Evolutionary conservation across 2,888 invertebrate species (phyloP), one percentile per base, ranked within the genome.

Genomic region (Melolontha melolontha): DNA sequence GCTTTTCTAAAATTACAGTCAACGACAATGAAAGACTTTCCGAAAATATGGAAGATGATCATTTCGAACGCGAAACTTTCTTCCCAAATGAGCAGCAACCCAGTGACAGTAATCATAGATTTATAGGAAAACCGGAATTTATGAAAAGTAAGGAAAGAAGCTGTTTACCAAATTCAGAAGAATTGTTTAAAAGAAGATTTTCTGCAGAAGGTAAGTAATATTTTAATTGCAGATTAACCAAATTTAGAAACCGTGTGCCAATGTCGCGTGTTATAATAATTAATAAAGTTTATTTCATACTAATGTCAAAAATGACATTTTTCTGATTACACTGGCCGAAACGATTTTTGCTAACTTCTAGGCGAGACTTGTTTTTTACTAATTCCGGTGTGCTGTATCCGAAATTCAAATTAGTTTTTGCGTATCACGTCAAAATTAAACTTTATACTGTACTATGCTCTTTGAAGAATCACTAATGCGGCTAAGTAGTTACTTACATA

Each of bases 131-230:
- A 47, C 34, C 29, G 29, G 52, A 49, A 39, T 64, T 47, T 39
- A 44, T 29, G 5, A 59, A 62, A 34, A 42, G 49, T 22, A 29
- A 68, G 52, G 42, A 57, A 51, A 27, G 70, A 64, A 50, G 74
- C 72, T 44, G 70, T 71, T 69, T 67, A 12, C 72, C 73, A 2
- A 73, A 66, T 27, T 69, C 73, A 11, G 75, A 74, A 12, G 75
- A 72, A 52, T 72, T 71, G 59, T 73, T 63, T 63, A 71, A 73
- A 17, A 74, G 73, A 41, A 71, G 67, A 50, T 74, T 67, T 67
- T 63, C 71, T 8, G 62, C 71, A 1, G 76, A 75, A 66, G 76
- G 76, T 76, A 72, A 68, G 67, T 47, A n/a, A 14, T n/a, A n/a
- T 50, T 50, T 12, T 7, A 27, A 17, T 11, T 50, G 17, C 5